Percentiles rank a stretch among this genome's conserved stretches.
phyloP scores from a whole-genome alignment of 92 coral and sea anemone species.

The Phymanthus crucifer region DNA sequence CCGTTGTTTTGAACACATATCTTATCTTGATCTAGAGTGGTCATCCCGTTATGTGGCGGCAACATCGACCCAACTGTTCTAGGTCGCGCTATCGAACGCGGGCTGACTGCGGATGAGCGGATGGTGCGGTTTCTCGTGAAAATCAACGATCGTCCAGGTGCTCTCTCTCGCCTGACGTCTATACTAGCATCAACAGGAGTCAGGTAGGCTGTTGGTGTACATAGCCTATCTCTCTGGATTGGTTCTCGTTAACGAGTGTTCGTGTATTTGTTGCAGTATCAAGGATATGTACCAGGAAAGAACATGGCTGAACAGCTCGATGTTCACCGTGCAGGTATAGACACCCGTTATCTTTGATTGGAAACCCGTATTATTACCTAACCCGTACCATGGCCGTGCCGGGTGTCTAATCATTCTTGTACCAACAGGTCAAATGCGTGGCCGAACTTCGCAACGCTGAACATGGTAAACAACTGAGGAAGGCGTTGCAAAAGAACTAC shows the following conservation, averaged over 20 bases:
- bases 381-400: neutral
- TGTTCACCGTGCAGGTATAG: constrained; percentile 69
- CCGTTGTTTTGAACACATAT: neutral
- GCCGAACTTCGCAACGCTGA: constrained; percentile 62
- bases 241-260: neutral
- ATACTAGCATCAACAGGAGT: constrained; percentile 61
- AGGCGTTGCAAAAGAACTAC: constrained; percentile 38
- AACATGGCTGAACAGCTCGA: constrained; percentile 66
- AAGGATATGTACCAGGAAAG: constrained; percentile 63
- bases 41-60: constrained; percentile 61
- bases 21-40: constrained; percentile 41
- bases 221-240: neutral
- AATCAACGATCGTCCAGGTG: constrained; percentile 60
- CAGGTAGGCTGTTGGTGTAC: constrained; percentile 38
- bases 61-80: constrained; percentile 60
- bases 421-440: constrained; percentile 56
- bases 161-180: constrained; percentile 57
- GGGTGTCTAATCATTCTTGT: neutral
- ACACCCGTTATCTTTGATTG: too few relatives aligned
- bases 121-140: constrained; percentile 62
- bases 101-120: constrained; percentile 58
- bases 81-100: constrained; percentile 61
- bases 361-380: neutral
- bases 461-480: constrained; percentile 49
- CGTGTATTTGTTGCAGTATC: constrained; percentile 23